Percentiles rank a stretch among this genome's conserved stretches.
Evolutionary conservation across 2,888 invertebrate genomes (phyloP).

Genomic region (Clunio marinus): DNA sequence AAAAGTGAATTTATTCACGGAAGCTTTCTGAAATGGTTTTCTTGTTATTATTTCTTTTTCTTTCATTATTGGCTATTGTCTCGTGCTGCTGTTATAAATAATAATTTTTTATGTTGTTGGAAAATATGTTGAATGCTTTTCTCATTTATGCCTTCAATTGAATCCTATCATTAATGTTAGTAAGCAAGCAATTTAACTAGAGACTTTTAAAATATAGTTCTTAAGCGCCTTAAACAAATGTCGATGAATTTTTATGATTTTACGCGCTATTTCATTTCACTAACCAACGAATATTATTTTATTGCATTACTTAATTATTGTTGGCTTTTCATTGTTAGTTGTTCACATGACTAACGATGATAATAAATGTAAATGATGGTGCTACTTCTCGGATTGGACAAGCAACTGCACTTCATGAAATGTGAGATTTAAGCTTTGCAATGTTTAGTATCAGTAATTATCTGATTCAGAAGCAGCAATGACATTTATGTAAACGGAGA

Average conservation of each 20-base stretch:
- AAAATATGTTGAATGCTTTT: too few species aligned
- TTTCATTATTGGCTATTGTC: too few species aligned
- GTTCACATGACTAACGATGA: slow-evolving; percentile 7
- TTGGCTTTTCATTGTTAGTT: slow-evolving; percentile 10
- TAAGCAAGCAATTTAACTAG: too few species aligned
- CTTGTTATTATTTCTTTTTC: too few species aligned
- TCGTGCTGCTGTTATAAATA: too few species aligned
- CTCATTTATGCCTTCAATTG: too few species aligned
- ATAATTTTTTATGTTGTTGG: too few species aligned
- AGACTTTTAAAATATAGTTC: slow-evolving; percentile 4
- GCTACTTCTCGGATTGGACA: too few species aligned
- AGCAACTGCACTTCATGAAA: not conserved
- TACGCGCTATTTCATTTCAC: not conserved
- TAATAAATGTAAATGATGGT: slow-evolving; percentile 11
- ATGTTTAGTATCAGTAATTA: not conserved
- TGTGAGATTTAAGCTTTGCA: slow-evolving; percentile 5
- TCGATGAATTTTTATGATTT: slow-evolving; percentile 6
- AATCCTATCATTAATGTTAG: too few species aligned
- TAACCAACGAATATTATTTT: not conserved
- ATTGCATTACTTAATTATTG: not conserved
- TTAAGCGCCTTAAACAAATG: slow-evolving; percentile 13
- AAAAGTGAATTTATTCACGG: too few species aligned
- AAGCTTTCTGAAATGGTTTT: too few species aligned
- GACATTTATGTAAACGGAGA: not conserved
- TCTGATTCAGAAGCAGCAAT: slow-evolving; percentile 17